Base-by-base conservation (phyloP, 1,140 invertebrate species). In the Hycleus cichorii region DNA sequence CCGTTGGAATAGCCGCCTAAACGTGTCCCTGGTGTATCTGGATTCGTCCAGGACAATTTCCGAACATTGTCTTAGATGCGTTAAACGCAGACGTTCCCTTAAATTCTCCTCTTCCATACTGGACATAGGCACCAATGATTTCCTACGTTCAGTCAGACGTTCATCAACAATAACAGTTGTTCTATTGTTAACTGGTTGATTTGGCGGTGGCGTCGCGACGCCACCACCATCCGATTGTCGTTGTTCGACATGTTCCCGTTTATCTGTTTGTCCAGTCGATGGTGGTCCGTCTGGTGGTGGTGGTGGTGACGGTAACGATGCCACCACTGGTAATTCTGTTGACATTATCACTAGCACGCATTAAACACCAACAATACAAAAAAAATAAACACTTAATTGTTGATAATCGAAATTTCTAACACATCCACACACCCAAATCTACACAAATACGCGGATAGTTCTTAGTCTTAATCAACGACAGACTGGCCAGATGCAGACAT, bases 61-160 rank as follows among this genome's bases (percentile, higher is more conserved):
- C 0, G 81, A 78, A 57, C 82, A 84, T 47, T 85, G 80, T 64
- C 81, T 81, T 48, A 87, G 66, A 0, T 82, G 75, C 0, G 74
- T 71, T 27, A 76, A 63, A 49, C 83, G 75, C 47, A 78, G 72
- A 39, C 77, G 77, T 60, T 86, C 84, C 51, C 78, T 74, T 0
- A 81, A 75, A 66, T 79, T 81, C 69, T 86, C 84, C 63, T 82
- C 80, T 60, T 86, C 84, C 82, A 85, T 85, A 25, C 78, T 80
- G 49, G 81, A 85, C 73, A 80, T 81, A 11, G 69, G 71, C 47
- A 69, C 65, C 26, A 67, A 54, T 40, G 65, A 69, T 49, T 55
- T 64, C 44, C 62, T 62, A 53, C 65, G 58, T 25, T 60, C 49
- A 24, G 65, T 63, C 18, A 67, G 56, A 43, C 59, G 53, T 50